Percentiles rank a stretch among this genome's conserved stretches.
Evolutionary conservation across 2,888 invertebrate species (phyloP).

Genomic region (Protonemura montana): DNA sequence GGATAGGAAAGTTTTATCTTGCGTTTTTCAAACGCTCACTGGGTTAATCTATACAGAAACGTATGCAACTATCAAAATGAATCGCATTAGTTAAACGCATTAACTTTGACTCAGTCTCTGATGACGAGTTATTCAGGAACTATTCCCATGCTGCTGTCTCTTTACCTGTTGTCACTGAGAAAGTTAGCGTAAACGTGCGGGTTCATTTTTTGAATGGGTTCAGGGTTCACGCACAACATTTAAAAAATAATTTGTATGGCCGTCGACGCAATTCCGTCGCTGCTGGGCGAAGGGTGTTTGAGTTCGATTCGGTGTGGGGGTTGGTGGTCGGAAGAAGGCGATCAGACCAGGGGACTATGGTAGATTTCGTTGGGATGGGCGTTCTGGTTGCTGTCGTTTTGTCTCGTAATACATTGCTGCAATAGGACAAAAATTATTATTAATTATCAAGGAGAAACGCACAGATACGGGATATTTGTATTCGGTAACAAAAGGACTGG

Average conservation of each 20-base stretch:
- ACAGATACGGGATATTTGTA: no score
- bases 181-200: neutral
- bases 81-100: neutral
- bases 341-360: slow-evolving; percentile 72
- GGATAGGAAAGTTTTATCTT: neutral
- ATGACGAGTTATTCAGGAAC: neutral
- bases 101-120: neutral
- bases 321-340: slow-evolving; percentile 51
- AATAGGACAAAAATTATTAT: slow-evolving; percentile 57
- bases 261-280: neutral
- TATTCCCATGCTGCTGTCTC: neutral
- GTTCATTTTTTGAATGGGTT: neutral
- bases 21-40: neutral
- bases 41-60: neutral
- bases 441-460: no score
- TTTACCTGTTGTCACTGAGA: neutral
- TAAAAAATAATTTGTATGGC: neutral
- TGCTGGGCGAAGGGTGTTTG: neutral
- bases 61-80: neutral
- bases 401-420: slow-evolving; percentile 80
- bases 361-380: slow-evolving; percentile 83
- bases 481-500: no score
- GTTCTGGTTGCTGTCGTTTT: slow-evolving; percentile 83
- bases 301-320: neutral
- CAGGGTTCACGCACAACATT: neutral